Evolutionary conservation across 2,888 invertebrate genomes (phyloP).

Genomic region (Tholera decimalis): DNA sequence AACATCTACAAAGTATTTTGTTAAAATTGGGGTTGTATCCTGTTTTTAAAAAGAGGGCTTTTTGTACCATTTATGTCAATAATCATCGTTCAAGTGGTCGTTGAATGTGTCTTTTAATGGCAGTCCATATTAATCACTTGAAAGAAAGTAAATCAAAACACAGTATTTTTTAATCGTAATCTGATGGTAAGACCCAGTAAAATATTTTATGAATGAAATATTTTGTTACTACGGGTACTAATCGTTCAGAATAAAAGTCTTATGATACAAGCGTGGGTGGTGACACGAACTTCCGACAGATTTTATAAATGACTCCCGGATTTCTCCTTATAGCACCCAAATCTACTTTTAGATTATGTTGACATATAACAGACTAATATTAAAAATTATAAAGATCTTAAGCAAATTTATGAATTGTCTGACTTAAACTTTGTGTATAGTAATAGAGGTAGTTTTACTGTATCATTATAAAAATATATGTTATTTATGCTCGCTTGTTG

Average conservation of each 20-base stretch:
- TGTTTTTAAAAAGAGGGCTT: background rate
- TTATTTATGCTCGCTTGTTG: no score
- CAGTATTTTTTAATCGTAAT: background rate
- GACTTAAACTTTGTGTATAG: no score
- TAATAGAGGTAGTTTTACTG: no score
- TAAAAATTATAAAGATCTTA: conserved; percentile 1
- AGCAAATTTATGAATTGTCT: no score
- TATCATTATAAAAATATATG: no score
- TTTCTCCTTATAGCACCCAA: background rate
- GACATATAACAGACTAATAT: background rate
- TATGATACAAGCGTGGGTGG: background rate
- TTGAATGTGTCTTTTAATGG: background rate
- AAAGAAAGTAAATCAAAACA: background rate
- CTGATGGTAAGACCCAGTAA: background rate
- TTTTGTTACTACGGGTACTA: background rate
- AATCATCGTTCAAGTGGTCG: background rate
- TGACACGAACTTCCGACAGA: background rate
- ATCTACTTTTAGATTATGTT: background rate
- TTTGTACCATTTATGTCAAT: background rate
- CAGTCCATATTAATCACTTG: background rate
- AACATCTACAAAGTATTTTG: conserved; percentile 20
- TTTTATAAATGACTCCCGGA: conserved; percentile 17
- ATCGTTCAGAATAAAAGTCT: conserved; percentile 1
- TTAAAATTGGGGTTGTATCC: conserved; percentile 4
- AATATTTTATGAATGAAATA: background rate